phyloP scores from a whole-genome alignment of 2,113 vertebrate species.

The Oophaga pumilio region DNA sequence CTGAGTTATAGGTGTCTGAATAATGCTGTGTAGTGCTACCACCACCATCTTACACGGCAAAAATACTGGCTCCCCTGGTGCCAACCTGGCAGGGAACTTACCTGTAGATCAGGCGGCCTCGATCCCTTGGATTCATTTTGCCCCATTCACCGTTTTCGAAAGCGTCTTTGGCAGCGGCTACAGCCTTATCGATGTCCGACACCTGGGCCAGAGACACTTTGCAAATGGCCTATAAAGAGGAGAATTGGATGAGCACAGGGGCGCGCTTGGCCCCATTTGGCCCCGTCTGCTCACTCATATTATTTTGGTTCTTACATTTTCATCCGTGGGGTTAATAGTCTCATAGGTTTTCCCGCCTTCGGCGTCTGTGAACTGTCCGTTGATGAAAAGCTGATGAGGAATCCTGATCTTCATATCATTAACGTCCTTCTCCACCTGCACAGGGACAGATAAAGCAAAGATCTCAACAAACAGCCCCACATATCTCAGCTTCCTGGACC shows the following conservation, averaged over 20 bases:
- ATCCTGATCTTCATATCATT: constrained; percentile 78
- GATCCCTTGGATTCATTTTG: constrained; percentile 80
- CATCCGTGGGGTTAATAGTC: constrained; percentile 77
- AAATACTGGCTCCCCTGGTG: too few species aligned
- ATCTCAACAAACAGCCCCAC: background rate
- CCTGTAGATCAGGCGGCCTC: constrained; percentile 77
- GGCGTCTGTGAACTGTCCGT: constrained; percentile 79
- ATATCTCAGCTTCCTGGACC: background rate
- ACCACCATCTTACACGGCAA: too few species aligned
- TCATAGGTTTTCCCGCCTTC: constrained; percentile 77
- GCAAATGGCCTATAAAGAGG: constrained; percentile 70
- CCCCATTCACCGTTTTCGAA: constrained; percentile 82
- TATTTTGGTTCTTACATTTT: constrained; percentile 56
- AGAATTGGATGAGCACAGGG: background rate
- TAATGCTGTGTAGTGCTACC: too few species aligned
- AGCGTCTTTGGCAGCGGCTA: constrained; percentile 76
- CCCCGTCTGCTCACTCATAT: too few species aligned
- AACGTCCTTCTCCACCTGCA: constrained; percentile 73
- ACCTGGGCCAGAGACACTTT: constrained; percentile 78
- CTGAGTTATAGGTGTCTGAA: too few species aligned
- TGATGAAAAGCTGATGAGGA: constrained; percentile 80
- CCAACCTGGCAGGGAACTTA: constrained; percentile 56
- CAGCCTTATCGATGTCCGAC: constrained; percentile 76
- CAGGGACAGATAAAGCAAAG: background rate
- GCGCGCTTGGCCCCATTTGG: too few species aligned